Evolutionary conservation across 2,797 vertebrate genomes (phyloP), one percentile per base, ranked within the genome.

Genomic region (Pteronotus mesoamericanus): DNA sequence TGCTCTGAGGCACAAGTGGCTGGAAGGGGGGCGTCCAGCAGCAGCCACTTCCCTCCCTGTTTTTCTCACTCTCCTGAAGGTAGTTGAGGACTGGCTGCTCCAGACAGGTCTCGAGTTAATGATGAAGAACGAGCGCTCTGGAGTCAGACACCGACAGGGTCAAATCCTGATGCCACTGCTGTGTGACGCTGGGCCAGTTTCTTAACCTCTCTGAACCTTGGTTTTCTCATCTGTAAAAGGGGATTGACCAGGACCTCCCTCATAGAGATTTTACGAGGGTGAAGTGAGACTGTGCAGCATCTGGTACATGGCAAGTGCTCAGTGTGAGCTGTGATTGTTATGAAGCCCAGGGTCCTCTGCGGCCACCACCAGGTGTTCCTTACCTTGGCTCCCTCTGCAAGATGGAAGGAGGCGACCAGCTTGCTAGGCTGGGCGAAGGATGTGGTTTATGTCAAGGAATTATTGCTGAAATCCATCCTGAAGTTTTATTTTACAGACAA

Each of bases 371-470:
- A 22, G 79, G 46, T 9, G 37, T 11, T 10, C 46, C 61, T 66
- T n/a, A 42, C 29, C 5, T 1, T 5, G n/a, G 46, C 34, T 72
- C 77, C 46, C 19, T 7, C 55, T 89, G 71, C 44, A 69, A 74
- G 44, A 10, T 0, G 0, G 14, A n/a, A 9, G 32, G 26, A 78
- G 32, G 71, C 4, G 0, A 21, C 29, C 22, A 22, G 68, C 59
- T 85, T 59, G 78, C 66, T 9, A 66, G 48, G 42, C 6, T 6
- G 22, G 59, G 44, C 12, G 15, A 42, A 64, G 51, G 64, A 75
- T 68, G 55, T 59, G 32, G 57, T 19, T 26, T 39, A 34, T 29
- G 88, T 68, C 88, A 75, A 86, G 78, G 61, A 87, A 93, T 77
- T 39, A 24, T 69, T 83, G 51, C 64, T 34, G 57, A 79, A 37